Evolutionary conservation across 2,888 invertebrate species (phyloP).

Genomic region (Synergus gifuensis): DNA sequence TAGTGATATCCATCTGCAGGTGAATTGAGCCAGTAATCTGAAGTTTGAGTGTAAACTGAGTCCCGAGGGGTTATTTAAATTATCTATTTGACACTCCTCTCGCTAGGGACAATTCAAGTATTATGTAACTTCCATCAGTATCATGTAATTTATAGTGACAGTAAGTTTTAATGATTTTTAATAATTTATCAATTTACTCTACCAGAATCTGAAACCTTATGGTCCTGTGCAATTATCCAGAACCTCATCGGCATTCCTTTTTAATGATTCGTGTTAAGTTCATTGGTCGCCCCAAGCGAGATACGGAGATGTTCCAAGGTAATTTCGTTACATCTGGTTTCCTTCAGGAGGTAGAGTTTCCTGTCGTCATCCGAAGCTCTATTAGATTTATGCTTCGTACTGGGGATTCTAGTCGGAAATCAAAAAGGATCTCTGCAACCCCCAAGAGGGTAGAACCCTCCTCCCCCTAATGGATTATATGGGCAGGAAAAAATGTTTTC

Average conservation of each 20-base stretch:
- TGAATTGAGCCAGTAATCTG: too few relatives aligned
- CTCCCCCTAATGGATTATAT: not conserved
- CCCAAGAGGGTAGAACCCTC: not conserved
- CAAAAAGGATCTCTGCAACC: not conserved
- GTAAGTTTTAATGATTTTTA: too few relatives aligned
- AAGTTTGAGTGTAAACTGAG: too few relatives aligned
- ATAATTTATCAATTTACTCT: too few relatives aligned
- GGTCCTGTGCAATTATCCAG: constrained; percentile 11
- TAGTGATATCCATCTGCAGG: constrained; percentile 52
- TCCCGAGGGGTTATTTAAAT: too few relatives aligned
- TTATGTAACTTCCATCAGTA: too few relatives aligned
- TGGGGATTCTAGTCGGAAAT: not conserved
- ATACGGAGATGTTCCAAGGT: constrained; percentile 9
- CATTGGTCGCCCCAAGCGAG: constrained; percentile 47
- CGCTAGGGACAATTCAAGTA: too few relatives aligned
- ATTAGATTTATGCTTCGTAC: constrained; percentile 27
- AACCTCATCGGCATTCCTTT: constrained; percentile 51
- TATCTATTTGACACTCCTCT: too few relatives aligned
- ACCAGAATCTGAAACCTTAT: too few relatives aligned
- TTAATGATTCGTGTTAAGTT: constrained; percentile 59
- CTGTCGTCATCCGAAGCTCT: constrained; percentile 21
- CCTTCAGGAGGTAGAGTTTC: constrained; percentile 29
- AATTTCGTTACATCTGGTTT: constrained; percentile 30
- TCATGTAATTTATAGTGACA: too few relatives aligned
- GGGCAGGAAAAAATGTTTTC: not conserved